Evolutionary conservation across 2,797 vertebrate species (phyloP), one percentile per base, ranked within the genome.

Genomic region (Anabas testudineus): DNA sequence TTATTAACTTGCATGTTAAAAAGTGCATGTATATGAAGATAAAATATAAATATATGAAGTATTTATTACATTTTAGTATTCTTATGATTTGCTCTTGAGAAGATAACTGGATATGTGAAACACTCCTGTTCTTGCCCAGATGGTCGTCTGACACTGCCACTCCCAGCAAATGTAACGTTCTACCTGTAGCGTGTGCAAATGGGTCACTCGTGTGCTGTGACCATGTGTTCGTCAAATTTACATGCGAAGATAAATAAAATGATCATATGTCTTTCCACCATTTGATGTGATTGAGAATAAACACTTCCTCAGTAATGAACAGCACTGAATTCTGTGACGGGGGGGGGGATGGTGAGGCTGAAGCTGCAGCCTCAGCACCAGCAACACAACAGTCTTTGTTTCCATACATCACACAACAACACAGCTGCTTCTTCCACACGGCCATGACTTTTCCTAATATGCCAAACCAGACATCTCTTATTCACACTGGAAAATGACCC

Each of bases 1-100:
- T 89, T 88, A 82, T 87, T 32, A 32, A 32, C 79, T 69, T 93
- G 97, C 96, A 98, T 95, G 96, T 92, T 90, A 72, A 90, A 82
- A 91, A 51, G 76, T 92, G 91, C 93, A 93, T 90, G 87, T 72
- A 90, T 91, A 83, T 84, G 30, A 77, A 88, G 67, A 86, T 65
- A 16, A 71, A 67, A 55, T 76, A 53, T 60, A 74, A 74, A 73
- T 22, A 74, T 52, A 59, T 18, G 80, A 72, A 82, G 72, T 86
- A 82, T 90, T 82, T 89, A 85, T 85, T 71, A 79, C 16, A 83
- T 74, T 84, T 80, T 91, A 92, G 87, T 76, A 93, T 88, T 88
- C 75, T 93, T 93, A 91, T 92, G 87, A 82, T 93, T 94, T 87
- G 77, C 87, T 87, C 73, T 89, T 71, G 55, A 76, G 46, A 84